Conservation (phyloP, 2,797 vertebrate species). For the Urophycis tenuis region DNA sequence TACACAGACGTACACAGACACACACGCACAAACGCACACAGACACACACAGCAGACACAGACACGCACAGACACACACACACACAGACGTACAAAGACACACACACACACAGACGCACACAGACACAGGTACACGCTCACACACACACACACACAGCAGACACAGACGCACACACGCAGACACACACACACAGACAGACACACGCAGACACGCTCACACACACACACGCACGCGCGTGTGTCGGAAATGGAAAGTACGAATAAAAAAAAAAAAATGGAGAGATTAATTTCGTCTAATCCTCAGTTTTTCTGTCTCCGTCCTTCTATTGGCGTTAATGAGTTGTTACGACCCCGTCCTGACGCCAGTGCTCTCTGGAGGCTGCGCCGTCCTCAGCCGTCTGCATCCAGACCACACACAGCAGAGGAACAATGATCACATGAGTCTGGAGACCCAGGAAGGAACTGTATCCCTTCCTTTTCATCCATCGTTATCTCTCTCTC, state of each 20-base stretch:
- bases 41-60: neutral
- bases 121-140: too few species aligned
- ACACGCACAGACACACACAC: slow-evolving; percentile 1
- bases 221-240: slow-evolving; percentile 1
- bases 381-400: too few species aligned
- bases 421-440: too few species aligned
- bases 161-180: slow-evolving; percentile 2
- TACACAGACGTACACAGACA: neutral
- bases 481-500: too few species aligned
- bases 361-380: too few species aligned
- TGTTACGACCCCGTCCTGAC: slow-evolving; percentile 35
- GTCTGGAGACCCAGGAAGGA: too few species aligned
- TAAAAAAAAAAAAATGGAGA: slow-evolving; percentile 62
- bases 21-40: neutral
- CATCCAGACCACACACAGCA: too few species aligned
- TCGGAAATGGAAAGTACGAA: neutral
- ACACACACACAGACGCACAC: neutral
- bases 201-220: slow-evolving; percentile 8
- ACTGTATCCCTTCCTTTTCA: too few species aligned
- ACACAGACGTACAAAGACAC: neutral
- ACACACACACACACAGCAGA: neutral
- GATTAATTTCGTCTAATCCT: slow-evolving; percentile 66
- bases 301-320: slow-evolving; percentile 36
- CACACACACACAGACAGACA: slow-evolving; percentile 5
- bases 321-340: slow-evolving; percentile 62